Base-by-base conservation (phyloP, 2,797 vertebrate genomes). In the Jordanella pulchra region DNA sequence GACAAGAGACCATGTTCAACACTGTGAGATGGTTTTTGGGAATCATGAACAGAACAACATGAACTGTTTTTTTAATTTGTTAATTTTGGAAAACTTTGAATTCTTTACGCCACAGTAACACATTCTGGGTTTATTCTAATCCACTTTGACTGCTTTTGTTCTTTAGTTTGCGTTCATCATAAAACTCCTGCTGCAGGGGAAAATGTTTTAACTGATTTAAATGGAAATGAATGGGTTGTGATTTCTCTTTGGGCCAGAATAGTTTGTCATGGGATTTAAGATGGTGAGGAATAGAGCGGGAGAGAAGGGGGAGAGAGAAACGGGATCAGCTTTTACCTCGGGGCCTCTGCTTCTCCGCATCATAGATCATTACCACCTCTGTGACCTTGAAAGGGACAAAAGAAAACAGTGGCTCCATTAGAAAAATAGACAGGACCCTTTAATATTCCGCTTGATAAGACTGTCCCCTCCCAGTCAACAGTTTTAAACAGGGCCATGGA, bases 361-460 rank as follows among this genome's bases (percentile, higher is more conserved):
- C 98, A 95, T 99, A 99, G 95, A 99, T 99, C 98, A 99, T 99
- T 93, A 99, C 98, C 93, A 99, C 97, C 95, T 99, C 98, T 86
- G 97, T 99, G 94, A 99, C 98, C 98, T 99, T 94, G 89, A 90
- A 91, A 69, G 88, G 87, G 87, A 93, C 90, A 95, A 95, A 91
- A 92, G 87, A 85, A 95, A 89, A 93, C 80, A 85, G 84, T 84
- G 89, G 82, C 86, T 89, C 84, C 81, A 83, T 89, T 90, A 89
- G 81, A 86, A 77, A 90, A 84, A 25, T 63, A 78, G 72, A 75
- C 83, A 78, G 32, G 39, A 67, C 78, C 54, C 18, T 0, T 75
- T 82, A 64, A 80, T 80, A 69, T 77, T 54, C 61, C 86, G 64
- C 88, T 82, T 80, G 86, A 88, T 76, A 86, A 28, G 63, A 76